A percentile compares a stretch with the other conserved stretches of the same genome.
phyloP scores from a whole-genome alignment of 2,888 invertebrate species.

The Megastigmus dorsalis region DNA sequence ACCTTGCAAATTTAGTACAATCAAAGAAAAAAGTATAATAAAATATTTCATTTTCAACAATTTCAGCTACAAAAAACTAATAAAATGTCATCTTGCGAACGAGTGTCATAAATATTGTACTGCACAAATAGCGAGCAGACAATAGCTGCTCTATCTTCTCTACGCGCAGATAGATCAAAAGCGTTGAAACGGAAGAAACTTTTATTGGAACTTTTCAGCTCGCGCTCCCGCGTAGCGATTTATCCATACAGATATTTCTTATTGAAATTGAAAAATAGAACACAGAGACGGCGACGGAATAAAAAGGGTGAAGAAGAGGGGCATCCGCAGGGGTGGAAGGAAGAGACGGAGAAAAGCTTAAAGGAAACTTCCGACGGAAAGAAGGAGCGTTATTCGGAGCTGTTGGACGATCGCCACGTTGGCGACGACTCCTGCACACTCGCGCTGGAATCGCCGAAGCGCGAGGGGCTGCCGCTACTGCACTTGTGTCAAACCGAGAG shows the following conservation, averaged over 20 bases:
- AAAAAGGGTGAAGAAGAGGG: not conserved
- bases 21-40: too few relatives aligned
- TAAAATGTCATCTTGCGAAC: too few relatives aligned
- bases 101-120: too few relatives aligned
- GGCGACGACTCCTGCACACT: constrained; percentile 9
- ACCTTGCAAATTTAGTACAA: too few relatives aligned
- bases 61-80: too few relatives aligned
- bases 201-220: not conserved
- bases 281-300: not conserved
- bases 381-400: constrained; percentile 41
- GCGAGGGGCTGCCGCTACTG: not conserved
- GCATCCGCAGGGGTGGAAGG: not conserved
- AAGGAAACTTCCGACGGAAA: constrained; percentile 44
- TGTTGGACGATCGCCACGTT: constrained; percentile 48
- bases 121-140: too few relatives aligned
- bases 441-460: not conserved
- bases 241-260: constrained; percentile 11
- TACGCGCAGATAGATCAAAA: not conserved
- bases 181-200: too few relatives aligned
- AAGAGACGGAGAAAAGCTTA: constrained; percentile 27
- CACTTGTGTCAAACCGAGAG: constrained; percentile 40
- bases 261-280: constrained; percentile 29
- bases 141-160: too few relatives aligned
- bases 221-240: not conserved
- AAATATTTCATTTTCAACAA: too few relatives aligned